Percentiles rank a stretch among this genome's conserved stretches.
These are phyloP conservation scores for Vidua chalybeata DNA, from an alignment of 2,113 vertebrate species.

Conservation along the genomic window DNA sequence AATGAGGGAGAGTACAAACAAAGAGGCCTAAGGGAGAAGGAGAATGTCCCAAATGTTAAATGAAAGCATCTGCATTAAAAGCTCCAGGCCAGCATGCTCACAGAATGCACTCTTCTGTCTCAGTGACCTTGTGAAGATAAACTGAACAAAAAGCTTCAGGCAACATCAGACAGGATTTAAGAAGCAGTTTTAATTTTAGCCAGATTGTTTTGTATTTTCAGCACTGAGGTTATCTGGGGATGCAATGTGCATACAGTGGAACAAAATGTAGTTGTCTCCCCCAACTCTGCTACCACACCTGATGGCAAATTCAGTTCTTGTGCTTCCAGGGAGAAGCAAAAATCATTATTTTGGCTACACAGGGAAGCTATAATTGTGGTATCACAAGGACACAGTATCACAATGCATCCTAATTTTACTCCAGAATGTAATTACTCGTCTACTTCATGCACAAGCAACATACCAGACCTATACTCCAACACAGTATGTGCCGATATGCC, in stretches of 20 bases:
- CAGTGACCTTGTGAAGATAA: conserved; percentile 62
- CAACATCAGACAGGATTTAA: conserved; percentile 58
- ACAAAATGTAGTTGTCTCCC: not conserved
- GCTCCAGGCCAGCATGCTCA: conserved; percentile 29
- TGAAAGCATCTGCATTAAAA: not conserved
- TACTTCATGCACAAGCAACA: not conserved
- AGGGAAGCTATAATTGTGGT: not conserved
- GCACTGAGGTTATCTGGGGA: conserved; percentile 48
- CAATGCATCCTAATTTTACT: not conserved
- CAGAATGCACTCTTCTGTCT: conserved; percentile 57
- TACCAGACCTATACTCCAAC: not conserved
- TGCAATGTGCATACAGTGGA: conserved; percentile 6
- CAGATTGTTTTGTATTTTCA: conserved; percentile 53
- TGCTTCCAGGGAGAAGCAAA: not conserved
- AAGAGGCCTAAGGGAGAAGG: not conserved
- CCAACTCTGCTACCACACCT: not conserved
- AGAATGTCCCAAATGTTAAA: not conserved
- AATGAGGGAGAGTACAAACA: not conserved
- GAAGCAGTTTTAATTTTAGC: conserved; percentile 70
- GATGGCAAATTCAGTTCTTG: not conserved
- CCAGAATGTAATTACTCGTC: not conserved
- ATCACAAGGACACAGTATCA: not conserved
- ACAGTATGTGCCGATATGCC: not conserved
- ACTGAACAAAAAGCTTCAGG: conserved; percentile 58
- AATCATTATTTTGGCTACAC: not conserved